Conservation (phyloP, 2,113 vertebrate genomes). For the Riparia riparia region DNA sequence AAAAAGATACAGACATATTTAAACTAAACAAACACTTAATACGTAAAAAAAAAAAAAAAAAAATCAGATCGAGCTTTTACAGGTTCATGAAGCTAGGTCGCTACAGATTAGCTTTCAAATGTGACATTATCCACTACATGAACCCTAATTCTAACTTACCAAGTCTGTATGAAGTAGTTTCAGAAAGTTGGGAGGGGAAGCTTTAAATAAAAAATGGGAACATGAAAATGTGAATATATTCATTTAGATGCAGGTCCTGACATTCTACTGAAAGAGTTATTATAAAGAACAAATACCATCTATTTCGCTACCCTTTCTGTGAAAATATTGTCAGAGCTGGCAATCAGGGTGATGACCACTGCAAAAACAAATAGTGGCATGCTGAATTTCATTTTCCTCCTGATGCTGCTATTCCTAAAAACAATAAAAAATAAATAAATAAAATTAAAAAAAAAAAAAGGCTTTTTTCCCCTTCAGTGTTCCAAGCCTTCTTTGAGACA, state of each 20-base stretch:
- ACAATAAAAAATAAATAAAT: neutral
- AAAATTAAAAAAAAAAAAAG: neutral
- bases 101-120: constrained; percentile 48
- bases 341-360: constrained; percentile 64
- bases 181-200: constrained; percentile 54
- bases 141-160: constrained; percentile 48
- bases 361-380: constrained; percentile 57
- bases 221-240: constrained; percentile 46
- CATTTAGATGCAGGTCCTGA: constrained; percentile 37
- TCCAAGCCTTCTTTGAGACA: constrained; percentile 63
- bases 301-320: constrained; percentile 66
- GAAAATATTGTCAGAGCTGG: constrained; percentile 69
- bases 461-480: constrained; percentile 42
- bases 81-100: constrained; percentile 60
- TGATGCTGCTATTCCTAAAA: constrained; percentile 37
- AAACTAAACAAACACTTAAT: constrained; percentile 74
- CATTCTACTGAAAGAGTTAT: constrained; percentile 55
- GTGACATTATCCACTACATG: constrained; percentile 25
- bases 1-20: constrained; percentile 69
- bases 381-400: constrained; percentile 59
- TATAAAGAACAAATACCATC: constrained; percentile 62
- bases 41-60: neutral
- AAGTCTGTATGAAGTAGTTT: constrained; percentile 34
- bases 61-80: constrained; percentile 43
- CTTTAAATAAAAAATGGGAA: constrained; percentile 64